Conservation (phyloP, 2,797 vertebrate species). For the Sebastes elongatus region DNA sequence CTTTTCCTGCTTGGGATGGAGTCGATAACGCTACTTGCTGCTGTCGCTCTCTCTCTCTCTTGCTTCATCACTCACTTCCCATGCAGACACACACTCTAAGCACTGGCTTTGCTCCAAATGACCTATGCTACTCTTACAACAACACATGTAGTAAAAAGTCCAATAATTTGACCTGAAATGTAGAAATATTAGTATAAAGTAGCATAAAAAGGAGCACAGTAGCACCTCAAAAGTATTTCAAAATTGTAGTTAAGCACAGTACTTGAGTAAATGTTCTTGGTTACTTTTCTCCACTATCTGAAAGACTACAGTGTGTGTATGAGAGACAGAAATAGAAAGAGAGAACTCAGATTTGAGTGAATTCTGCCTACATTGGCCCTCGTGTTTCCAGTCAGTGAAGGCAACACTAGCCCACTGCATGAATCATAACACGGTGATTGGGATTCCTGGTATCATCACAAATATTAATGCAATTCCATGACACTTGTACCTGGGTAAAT, state of each 20-base stretch:
- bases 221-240: not conserved
- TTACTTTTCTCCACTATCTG: not conserved
- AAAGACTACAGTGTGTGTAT: not conserved
- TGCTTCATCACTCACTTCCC: too few relatives aligned
- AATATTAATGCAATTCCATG: not conserved
- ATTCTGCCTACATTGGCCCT: not conserved
- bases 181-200: not conserved
- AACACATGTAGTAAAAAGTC: not conserved
- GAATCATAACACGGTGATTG: not conserved
- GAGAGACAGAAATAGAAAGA: not conserved
- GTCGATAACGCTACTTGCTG: too few relatives aligned
- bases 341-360: not conserved
- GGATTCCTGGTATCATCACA: not conserved
- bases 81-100: too few relatives aligned
- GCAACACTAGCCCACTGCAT: not conserved
- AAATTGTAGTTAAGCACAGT: not conserved
- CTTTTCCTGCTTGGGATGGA: too few relatives aligned
- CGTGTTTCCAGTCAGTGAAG: not conserved
- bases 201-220: not conserved
- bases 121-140: too few relatives aligned
- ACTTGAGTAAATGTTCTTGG: not conserved
- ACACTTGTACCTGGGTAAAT: not conserved
- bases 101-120: too few relatives aligned
- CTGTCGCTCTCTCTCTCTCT: too few relatives aligned
- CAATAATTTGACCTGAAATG: not conserved